Conservation (phyloP, 2,797 vertebrate species). For the Rhincodon typus region DNA sequence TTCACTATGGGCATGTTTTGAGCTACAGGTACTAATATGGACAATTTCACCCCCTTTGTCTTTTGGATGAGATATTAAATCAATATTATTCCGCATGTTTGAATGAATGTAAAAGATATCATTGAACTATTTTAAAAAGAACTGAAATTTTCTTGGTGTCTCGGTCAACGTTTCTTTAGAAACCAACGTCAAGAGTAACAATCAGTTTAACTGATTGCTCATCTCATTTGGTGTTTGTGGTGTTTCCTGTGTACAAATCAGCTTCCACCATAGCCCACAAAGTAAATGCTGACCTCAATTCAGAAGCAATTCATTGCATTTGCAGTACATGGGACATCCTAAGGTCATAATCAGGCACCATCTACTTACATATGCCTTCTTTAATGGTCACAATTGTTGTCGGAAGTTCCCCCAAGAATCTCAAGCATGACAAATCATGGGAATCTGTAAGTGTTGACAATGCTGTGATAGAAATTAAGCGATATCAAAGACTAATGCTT, state of each 20-base stretch:
- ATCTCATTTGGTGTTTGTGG: background rate
- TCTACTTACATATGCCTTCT: background rate
- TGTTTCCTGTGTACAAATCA: background rate
- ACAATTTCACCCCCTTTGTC: background rate
- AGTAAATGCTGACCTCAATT: background rate
- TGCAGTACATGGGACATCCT: background rate
- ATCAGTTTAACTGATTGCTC: background rate
- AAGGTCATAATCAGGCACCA: background rate
- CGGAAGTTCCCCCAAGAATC: background rate
- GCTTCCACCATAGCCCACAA: background rate
- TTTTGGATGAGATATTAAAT: background rate
- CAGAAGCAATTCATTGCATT: background rate
- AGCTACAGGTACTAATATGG: background rate
- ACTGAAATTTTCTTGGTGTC: background rate
- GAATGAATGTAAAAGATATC: background rate
- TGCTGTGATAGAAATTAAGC: background rate
- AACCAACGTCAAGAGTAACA: background rate
- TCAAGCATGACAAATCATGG: background rate
- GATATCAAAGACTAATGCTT: background rate
- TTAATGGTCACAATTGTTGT: background rate
- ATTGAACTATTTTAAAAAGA: background rate
- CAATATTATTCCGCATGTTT: background rate
- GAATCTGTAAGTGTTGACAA: background rate
- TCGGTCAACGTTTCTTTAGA: background rate
- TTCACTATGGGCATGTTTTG: background rate